A percentile compares a stretch with the other conserved stretches of the same genome.
Conservation (phyloP, 2,113 vertebrate species). For the Poeciliopsis occidentalis region DNA sequence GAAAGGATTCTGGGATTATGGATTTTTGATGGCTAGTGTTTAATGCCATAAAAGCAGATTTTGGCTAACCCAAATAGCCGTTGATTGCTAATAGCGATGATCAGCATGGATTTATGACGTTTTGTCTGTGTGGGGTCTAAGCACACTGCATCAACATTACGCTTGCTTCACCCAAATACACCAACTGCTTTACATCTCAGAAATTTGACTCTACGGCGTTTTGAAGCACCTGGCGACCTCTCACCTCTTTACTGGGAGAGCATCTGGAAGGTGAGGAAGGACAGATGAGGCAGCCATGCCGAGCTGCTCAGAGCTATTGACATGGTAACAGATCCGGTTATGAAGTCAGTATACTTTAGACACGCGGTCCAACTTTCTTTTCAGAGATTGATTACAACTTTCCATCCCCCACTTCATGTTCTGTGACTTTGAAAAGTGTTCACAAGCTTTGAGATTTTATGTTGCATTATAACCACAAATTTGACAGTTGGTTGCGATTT, state of each 20-base stretch:
- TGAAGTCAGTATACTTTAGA: conserved; percentile 50
- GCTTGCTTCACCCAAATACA: conserved; percentile 10
- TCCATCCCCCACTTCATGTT: conserved; percentile 21
- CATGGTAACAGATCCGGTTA: conserved; percentile 53
- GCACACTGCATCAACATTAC: conserved; percentile 30
- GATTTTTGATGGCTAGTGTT: conserved; percentile 40
- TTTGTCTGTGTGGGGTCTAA: conserved; percentile 36
- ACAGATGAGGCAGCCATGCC: conserved; percentile 30
- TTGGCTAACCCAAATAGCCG: conserved; percentile 26
- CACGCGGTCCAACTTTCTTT: conserved; percentile 12
- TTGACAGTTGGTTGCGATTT: neutral
- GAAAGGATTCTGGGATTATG: conserved; percentile 64
- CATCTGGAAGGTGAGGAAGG: conserved; percentile 64
- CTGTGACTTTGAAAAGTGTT: neutral
- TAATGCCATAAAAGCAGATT: conserved; percentile 71
- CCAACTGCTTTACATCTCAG: conserved; percentile 49
- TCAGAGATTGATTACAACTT: conserved; percentile 36
- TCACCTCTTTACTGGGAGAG: conserved; percentile 68
- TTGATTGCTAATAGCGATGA: conserved; percentile 53
- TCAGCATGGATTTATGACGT: conserved; percentile 47
- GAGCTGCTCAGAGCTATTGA: conserved; percentile 39
- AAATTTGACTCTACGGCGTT: conserved; percentile 62
- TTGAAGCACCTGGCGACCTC: conserved; percentile 78
- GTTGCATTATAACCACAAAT: neutral
- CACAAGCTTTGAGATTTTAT: neutral